Evolutionary conservation across 2,797 vertebrate species (phyloP).

Genomic region (Leptoclinus maculatus): DNA sequence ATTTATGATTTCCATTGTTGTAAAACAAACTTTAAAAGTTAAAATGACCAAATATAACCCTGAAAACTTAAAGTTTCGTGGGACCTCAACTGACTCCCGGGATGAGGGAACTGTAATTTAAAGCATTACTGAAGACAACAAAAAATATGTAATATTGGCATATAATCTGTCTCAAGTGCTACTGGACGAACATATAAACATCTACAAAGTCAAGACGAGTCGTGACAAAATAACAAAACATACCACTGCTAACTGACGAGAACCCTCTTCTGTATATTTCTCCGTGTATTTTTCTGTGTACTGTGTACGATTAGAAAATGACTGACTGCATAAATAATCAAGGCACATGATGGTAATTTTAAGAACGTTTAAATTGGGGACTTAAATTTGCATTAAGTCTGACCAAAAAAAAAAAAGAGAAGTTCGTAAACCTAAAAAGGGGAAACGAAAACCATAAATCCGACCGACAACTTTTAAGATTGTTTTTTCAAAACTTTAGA

Average conservation of each 20-base stretch:
- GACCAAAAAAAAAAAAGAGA: background rate
- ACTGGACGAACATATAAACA: constrained; percentile 57
- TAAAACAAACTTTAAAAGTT: background rate
- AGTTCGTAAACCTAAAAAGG: background rate
- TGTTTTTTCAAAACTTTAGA: constrained; percentile 8
- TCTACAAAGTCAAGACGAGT: constrained; percentile 50
- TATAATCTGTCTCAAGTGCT: constrained; percentile 70
- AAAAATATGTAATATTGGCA: constrained; percentile 67
- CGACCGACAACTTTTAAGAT: background rate
- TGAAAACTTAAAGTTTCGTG: background rate
- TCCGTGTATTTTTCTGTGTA: background rate
- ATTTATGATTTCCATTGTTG: background rate
- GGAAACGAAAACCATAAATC: background rate
- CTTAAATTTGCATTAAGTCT: background rate
- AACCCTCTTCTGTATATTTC: background rate
- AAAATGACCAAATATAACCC: background rate
- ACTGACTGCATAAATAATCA: constrained; percentile 27
- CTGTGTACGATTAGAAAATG: constrained; percentile 22
- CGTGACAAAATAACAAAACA: constrained; percentile 35
- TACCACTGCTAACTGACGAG: constrained; percentile 49
- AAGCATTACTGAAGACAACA: constrained; percentile 43
- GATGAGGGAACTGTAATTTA: constrained; percentile 41
- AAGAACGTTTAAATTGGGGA: background rate
- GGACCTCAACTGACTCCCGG: background rate
- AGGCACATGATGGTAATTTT: constrained; percentile 60